Percentiles rank a stretch among this genome's conserved stretches.
phyloP scores from a whole-genome alignment of 2,797 vertebrate species.

The Pagetopsis macropterus region DNA sequence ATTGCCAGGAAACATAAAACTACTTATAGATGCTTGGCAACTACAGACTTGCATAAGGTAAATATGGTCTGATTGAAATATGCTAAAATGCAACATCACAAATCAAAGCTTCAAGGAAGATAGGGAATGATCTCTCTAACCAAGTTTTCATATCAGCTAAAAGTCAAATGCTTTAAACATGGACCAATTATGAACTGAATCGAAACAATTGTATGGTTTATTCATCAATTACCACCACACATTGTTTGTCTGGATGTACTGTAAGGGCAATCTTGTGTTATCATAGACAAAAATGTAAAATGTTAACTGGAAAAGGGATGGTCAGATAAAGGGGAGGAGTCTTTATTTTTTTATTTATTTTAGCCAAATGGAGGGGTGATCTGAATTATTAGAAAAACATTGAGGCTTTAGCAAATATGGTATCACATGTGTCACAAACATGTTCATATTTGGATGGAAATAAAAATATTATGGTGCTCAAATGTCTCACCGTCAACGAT shows the following conservation, averaged over 20 bases:
- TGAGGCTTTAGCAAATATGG: background rate
- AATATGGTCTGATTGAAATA: background rate
- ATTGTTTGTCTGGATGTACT: background rate
- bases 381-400: background rate
- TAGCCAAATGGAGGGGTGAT: no score
- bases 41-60: background rate
- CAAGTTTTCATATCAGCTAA: background rate
- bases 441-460: background rate
- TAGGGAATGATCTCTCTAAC: background rate
- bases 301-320: background rate
- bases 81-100: background rate
- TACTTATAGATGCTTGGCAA: conserved; percentile 11
- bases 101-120: background rate
- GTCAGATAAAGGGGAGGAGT: background rate
- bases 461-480: background rate
- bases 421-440: background rate
- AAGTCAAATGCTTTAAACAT: background rate
- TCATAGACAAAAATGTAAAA: background rate
- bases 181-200: background rate
- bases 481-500: background rate
- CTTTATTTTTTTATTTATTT: no score
- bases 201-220: background rate
- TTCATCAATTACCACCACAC: background rate
- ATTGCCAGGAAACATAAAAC: background rate
- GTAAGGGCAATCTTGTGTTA: background rate